Percentiles rank a stretch among this genome's conserved stretches.
These are phyloP conservation scores for Dromas ardeola DNA, from an alignment of 2,113 vertebrate species.

Conservation along the genomic window DNA sequence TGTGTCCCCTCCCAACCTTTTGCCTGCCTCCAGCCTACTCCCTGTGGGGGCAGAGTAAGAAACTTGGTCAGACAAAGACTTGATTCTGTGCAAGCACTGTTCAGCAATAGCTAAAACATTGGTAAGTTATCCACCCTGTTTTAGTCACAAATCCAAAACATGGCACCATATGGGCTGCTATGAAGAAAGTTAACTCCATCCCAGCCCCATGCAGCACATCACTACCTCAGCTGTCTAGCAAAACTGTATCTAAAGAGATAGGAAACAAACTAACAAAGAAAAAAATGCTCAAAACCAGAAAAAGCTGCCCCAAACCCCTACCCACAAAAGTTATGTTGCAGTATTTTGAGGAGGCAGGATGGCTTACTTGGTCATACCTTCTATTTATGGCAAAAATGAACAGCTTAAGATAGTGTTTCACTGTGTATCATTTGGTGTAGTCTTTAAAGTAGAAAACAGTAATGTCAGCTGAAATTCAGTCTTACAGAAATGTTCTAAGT, in stretches of 20 bases:
- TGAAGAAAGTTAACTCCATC: background rate
- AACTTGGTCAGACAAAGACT: background rate
- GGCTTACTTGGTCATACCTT: background rate
- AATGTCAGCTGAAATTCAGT: background rate
- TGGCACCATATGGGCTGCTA: rapidly evolving
- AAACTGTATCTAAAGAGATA: background rate
- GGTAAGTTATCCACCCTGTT: background rate
- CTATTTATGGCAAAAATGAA: background rate
- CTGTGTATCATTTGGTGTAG: background rate
- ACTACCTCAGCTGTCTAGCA: background rate
- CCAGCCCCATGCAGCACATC: background rate
- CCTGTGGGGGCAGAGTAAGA: background rate
- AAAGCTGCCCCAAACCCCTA: background rate
- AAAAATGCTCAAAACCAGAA: background rate
- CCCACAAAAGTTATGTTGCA: background rate
- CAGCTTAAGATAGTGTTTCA: background rate
- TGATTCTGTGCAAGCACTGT: background rate
- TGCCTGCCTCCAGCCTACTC: background rate
- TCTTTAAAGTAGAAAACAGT: background rate
- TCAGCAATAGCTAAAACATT: background rate
- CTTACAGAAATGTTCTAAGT: background rate
- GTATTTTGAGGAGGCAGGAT: background rate
- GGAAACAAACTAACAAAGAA: background rate
- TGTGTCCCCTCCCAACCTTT: background rate
- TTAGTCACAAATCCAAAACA: background rate